Evolutionary conservation across 2,113 vertebrate species (phyloP).

Genomic region (Nothocercus julius): DNA sequence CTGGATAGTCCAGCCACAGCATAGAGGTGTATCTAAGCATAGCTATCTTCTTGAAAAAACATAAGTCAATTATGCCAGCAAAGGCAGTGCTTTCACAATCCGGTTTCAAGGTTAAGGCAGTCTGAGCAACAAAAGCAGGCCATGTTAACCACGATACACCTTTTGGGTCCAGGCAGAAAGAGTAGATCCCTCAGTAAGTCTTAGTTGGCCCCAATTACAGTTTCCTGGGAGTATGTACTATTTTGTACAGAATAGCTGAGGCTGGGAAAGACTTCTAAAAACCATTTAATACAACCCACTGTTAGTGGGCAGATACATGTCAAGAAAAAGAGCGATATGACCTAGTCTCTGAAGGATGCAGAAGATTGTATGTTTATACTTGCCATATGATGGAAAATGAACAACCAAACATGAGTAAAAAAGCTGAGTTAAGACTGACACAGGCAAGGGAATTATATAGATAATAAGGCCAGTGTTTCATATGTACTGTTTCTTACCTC

Average conservation of each 20-base stretch:
- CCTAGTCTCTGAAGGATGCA: not conserved
- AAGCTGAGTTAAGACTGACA: not conserved
- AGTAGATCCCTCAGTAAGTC: not conserved
- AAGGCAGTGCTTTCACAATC: not conserved
- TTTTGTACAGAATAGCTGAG: not conserved
- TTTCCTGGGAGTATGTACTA: not conserved
- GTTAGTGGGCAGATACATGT: not conserved
- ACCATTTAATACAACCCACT: not conserved
- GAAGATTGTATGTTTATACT: not conserved
- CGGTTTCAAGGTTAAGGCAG: not conserved
- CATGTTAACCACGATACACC: not conserved
- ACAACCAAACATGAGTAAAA: not conserved
- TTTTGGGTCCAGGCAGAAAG: not conserved
- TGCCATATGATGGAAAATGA: not conserved
- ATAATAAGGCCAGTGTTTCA: not conserved
- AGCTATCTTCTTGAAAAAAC: not conserved
- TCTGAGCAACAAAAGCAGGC: not conserved
- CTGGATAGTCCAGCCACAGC: not conserved
- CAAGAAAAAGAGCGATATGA: not conserved
- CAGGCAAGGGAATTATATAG: not conserved
- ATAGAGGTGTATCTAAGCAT: not conserved
- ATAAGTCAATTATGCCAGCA: not conserved
- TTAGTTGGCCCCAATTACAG: not conserved
- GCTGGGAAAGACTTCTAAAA: not conserved
- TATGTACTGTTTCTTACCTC: not conserved